Base-by-base conservation (phyloP, 2,888 invertebrate species). In the Gandaritis pyraliata region DNA sequence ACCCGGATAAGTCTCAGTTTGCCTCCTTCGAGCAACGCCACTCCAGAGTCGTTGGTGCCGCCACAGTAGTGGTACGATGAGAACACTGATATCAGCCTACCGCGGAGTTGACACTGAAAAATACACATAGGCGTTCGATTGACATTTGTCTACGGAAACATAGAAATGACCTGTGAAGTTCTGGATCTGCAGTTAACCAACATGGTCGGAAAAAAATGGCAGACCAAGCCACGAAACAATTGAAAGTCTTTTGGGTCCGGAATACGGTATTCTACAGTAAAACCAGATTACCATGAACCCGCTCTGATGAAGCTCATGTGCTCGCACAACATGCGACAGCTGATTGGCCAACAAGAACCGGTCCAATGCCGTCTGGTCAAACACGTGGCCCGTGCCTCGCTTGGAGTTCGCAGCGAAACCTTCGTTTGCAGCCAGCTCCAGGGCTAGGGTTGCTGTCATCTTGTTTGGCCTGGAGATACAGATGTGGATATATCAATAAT, bases 31-130 rank as follows among this genome's bases (percentile, higher is more conserved):
- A 94, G 94, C 63, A 96, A 82, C 13, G 95, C 93, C 68, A 96
- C 94, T 10, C 95, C 96, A 0, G 95, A 95, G 79, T 96, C 95
- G 82, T 96, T 96, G 63, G 83, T 90, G 1, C 94, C 94, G 47
- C 95, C 95, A 82, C 95, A 95, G 86, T 96, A 96, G 71, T 93
- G 94, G 2, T 95, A 95, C 0, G 96, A 95, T 0, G 96, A 96
- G 84, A 96, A 96, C 18, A 96, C 95, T 0, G 96, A 95, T 63
- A 96, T 77, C 43, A 96, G 85, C 67, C 93, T 94, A 0, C 95
- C 96, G 65, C 94, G 94, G 69, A 95, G 93, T 75, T 95, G 94
- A 43, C 95, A 93, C 95, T 95, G 79, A 43, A 55, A 45, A 7
- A 53, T 23, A 2, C 23, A 1, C 3, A 2, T 23, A 23, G 5